Base-by-base conservation (phyloP, 2,113 vertebrate species). In the Laterallus jamaicensis region DNA sequence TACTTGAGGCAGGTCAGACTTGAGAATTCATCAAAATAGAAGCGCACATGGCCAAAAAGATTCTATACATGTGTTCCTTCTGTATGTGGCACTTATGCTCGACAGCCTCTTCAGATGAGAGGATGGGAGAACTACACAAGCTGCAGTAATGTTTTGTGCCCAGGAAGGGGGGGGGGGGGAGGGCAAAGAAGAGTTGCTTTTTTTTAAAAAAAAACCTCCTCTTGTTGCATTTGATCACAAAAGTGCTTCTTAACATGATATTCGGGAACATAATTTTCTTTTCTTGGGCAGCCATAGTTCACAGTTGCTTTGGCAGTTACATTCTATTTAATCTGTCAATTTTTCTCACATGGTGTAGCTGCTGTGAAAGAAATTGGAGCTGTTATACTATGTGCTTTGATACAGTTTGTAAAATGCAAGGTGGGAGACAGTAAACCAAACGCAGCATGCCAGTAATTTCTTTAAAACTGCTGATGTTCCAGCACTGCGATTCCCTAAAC, bases 291-390 rank as follows among this genome's bases (percentile, higher is more conserved):
- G 91, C 85, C 56, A 6, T 52, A 91, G 91, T 97, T 98, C 84
- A 70, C 84, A 87, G 90, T 93, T 96, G 86, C 85, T 95, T 91
- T 82, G 40, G 88, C 95, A 92, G 92, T 92, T 96, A 96, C 87
- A 75, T 97, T 96, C 94, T 96, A 84, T 96, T 97, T 97, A 98
- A 98, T 97, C 96, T 97, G 95, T 96, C 98, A 94, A 76, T 97
- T 98, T 97, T 97, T 85, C 95, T 97, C 96, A 92, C 86, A 75
- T 70, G 74, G 83, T 60, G 92, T 81, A 54, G 96, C 97, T 97
- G 95, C 97, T 97, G 96, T 59, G 97, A 97, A 93, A 94, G 95
- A 93, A 97, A 98, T 98, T 97, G 96, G 97, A 97, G 97, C 94
- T 70, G 91, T 97, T 98, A 86, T 32, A 92, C 62, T 88, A 39